Conservation (phyloP, 2,888 invertebrate species). For the Heliconius aoede region DNA sequence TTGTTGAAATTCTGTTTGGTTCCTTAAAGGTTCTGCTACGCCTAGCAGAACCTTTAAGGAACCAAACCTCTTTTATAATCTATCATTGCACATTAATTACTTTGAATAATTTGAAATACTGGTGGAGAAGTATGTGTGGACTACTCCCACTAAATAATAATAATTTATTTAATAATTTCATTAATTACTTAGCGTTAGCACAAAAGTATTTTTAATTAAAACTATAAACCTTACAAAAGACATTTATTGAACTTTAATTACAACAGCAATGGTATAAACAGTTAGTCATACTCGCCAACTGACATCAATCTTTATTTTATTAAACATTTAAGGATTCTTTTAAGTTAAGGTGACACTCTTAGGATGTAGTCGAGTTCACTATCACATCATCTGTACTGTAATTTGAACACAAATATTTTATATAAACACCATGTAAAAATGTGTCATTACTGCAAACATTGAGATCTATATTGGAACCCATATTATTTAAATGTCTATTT, state of each 20-base stretch:
- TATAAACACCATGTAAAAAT: constrained; percentile 32
- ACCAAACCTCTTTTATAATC: too few species aligned
- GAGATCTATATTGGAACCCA: constrained; percentile 30
- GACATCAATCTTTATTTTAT: constrained; percentile 21
- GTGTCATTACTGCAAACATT: constrained; percentile 17
- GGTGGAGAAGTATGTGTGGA: too few species aligned
- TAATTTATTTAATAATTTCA: too few species aligned
- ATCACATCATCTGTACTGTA: background rate
- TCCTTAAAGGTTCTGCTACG: too few species aligned
- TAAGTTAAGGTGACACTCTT: too few species aligned
- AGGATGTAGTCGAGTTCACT: background rate
- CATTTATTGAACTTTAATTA: constrained; percentile 73
- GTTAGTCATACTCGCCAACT: constrained; percentile 43
- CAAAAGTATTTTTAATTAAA: constrained; percentile 34
- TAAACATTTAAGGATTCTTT: constrained; percentile 36
- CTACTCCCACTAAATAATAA: too few species aligned
- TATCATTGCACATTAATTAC: too few species aligned
- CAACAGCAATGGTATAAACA: constrained; percentile 71
- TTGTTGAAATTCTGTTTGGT: too few species aligned
- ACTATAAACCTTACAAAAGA: constrained; percentile 57
- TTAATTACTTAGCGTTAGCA: too few species aligned
- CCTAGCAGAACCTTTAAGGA: too few species aligned
- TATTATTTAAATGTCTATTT: constrained; percentile 24
- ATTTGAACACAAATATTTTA: constrained; percentile 26
- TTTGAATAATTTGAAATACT: too few species aligned